phyloP scores from a whole-genome alignment of 2,888 invertebrate species.

The Ennomos erosarius region DNA sequence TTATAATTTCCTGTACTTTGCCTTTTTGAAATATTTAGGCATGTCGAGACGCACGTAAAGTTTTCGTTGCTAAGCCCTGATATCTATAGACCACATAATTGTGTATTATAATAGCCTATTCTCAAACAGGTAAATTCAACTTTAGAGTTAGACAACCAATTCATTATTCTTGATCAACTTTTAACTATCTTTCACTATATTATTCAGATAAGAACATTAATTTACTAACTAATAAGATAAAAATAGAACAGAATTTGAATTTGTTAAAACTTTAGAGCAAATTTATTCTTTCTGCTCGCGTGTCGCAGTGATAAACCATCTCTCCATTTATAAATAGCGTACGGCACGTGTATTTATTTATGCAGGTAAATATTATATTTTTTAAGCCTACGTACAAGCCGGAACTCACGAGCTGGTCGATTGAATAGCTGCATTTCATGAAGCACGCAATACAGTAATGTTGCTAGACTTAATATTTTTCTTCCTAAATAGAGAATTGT shows the following conservation, averaged over 20 bases:
- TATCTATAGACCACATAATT: no score
- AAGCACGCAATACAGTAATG: slow-evolving; percentile 40
- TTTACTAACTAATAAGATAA: no score
- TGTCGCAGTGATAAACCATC: slow-evolving; percentile 15
- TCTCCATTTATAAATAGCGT: slow-evolving; percentile 31
- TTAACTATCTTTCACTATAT: no score
- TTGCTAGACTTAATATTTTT: neutral
- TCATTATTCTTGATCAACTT: no score
- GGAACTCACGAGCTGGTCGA: slow-evolving; percentile 55
- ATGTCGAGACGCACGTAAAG: no score
- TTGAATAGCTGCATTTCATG: slow-evolving; percentile 41
- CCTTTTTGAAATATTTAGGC: neutral
- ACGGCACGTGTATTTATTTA: slow-evolving; percentile 46
- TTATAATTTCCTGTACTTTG: slow-evolving; percentile 40
- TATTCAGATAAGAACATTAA: no score
- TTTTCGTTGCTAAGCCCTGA: no score
- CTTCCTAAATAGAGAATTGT: neutral
- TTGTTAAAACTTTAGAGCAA: neutral
- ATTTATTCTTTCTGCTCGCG: neutral
- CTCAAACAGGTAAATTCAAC: no score
- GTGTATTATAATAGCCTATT: no score
- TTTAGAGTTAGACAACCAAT: no score
- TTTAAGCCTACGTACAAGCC: slow-evolving; percentile 52
- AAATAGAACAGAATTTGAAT: no score
- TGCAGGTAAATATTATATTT: slow-evolving; percentile 50